These are phyloP conservation scores for Siniperca undulata DNA, from an alignment of 2,797 vertebrate genomes.

Conservation along the genomic window DNA sequence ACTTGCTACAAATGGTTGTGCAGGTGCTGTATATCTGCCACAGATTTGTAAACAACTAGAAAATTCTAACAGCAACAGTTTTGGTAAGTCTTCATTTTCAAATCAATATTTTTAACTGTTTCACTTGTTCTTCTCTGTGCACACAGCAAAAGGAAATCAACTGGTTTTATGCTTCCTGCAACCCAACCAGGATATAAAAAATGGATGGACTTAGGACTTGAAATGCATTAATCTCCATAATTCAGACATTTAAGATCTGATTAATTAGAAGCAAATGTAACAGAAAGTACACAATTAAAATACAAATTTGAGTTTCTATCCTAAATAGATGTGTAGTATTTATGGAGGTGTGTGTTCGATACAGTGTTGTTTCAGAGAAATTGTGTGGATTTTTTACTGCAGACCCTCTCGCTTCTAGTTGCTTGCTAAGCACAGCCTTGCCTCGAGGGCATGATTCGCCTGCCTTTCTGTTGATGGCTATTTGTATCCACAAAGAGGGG, in stretches of 20 bases:
- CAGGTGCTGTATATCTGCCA: conserved; percentile 13
- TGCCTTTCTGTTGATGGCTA: conserved; percentile 65
- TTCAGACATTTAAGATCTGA: background rate
- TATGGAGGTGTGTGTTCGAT: conserved; percentile 5
- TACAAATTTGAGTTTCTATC: background rate
- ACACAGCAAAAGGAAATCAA: conserved; percentile 7
- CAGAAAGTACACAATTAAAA: conserved; percentile 6
- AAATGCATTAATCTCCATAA: conserved; percentile 1
- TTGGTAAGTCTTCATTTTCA: conserved; percentile 14
- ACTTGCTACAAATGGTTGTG: conserved; percentile 1
- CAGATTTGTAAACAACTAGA: conserved; percentile 26
- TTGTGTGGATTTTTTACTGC: conserved; percentile 43
- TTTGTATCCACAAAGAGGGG: conserved; percentile 67
- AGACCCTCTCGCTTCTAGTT: conserved; percentile 46
- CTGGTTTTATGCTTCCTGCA: background rate
- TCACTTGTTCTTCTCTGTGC: background rate
- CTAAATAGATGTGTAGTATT: background rate
- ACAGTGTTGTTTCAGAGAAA: conserved; percentile 21
- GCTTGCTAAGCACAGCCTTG: conserved; percentile 68
- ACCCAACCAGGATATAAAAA: background rate
- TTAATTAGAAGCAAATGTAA: background rate
- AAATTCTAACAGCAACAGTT: conserved; percentile 36
- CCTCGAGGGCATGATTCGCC: conserved; percentile 67
- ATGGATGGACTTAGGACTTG: background rate
- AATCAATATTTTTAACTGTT: conserved; percentile 29